These are phyloP conservation scores for Amaurobius ferox DNA, from an alignment of 2,888 invertebrate genomes.

Conservation along the genomic window DNA sequence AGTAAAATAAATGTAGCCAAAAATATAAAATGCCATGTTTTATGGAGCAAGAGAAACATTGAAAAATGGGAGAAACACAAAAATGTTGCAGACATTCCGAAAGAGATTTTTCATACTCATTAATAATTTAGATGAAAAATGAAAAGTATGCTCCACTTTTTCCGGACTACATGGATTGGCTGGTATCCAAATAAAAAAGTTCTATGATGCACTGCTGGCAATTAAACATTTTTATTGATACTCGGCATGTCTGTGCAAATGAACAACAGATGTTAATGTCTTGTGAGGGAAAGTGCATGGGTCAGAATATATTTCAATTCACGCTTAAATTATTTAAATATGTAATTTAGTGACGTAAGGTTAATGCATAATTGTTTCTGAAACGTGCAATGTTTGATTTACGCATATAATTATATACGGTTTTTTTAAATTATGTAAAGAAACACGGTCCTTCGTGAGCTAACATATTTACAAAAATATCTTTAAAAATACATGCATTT, in stretches of 20 bases:
- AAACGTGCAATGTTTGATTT: too few relatives aligned
- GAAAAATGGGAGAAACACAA: neutral
- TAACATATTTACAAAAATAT: too few relatives aligned
- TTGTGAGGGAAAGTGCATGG: neutral
- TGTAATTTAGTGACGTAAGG: too few relatives aligned
- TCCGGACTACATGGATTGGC: neutral
- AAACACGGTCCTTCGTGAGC: too few relatives aligned
- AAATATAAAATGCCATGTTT: too few relatives aligned
- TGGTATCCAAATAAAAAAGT: neutral
- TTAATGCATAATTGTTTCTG: too few relatives aligned
- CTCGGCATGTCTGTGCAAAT: neutral
- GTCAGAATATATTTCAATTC: neutral
- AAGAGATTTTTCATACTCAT: constrained; percentile 5
- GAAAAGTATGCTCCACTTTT: neutral
- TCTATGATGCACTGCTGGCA: neutral
- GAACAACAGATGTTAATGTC: neutral
- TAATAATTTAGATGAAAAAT: neutral
- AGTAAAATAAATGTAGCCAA: too few relatives aligned
- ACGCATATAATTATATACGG: too few relatives aligned
- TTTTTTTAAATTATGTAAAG: too few relatives aligned
- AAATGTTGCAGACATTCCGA: neutral
- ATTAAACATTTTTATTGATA: constrained; percentile 8
- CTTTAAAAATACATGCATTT: too few relatives aligned
- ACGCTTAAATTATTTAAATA: too few relatives aligned
- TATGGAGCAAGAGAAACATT: neutral